phyloP scores from a whole-genome alignment of 2,888 invertebrate species.

The Chalcosyrphus nemorum region DNA sequence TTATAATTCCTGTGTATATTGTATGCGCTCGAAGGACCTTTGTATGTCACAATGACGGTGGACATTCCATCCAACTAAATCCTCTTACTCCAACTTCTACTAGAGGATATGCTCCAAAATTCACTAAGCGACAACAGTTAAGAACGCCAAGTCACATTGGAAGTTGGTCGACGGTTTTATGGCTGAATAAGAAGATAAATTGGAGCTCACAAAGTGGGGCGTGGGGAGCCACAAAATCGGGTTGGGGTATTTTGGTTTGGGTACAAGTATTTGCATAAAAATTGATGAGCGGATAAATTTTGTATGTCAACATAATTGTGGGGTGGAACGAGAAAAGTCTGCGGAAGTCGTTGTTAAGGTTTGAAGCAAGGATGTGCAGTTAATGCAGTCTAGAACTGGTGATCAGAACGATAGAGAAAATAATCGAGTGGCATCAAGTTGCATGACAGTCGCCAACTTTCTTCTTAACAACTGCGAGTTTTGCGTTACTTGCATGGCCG shows the following conservation, averaged over 20 bases:
- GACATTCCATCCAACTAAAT: slow-evolving; percentile 30
- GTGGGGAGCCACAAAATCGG: not conserved
- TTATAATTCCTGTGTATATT: slow-evolving; percentile 55
- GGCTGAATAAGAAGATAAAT: slow-evolving; percentile 50
- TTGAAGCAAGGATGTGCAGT: not conserved
- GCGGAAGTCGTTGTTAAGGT: slow-evolving; percentile 34
- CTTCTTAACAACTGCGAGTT: too few species aligned
- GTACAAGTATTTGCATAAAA: slow-evolving; percentile 67
- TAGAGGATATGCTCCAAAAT: slow-evolving; percentile 4
- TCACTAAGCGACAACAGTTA: slow-evolving; percentile 22
- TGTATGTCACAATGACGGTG: slow-evolving; percentile 49
- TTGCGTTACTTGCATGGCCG: too few species aligned
- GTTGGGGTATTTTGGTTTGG: not conserved
- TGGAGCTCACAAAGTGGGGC: not conserved
- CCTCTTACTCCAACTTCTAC: not conserved
- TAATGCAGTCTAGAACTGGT: too few species aligned
- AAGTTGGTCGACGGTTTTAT: slow-evolving; percentile 34
- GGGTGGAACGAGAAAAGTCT: not conserved
- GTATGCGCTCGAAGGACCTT: slow-evolving; percentile 47
- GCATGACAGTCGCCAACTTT: too few species aligned
- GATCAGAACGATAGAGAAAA: too few species aligned
- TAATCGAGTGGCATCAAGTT: too few species aligned
- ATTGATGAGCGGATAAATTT: slow-evolving; percentile 56
- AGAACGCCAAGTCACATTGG: slow-evolving; percentile 22
- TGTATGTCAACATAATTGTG: slow-evolving; percentile 34